A percentile compares a stretch with the other conserved stretches of the same genome.
phyloP scores from a whole-genome alignment of 1,140 invertebrate genomes.

The Anastrepha ludens region DNA sequence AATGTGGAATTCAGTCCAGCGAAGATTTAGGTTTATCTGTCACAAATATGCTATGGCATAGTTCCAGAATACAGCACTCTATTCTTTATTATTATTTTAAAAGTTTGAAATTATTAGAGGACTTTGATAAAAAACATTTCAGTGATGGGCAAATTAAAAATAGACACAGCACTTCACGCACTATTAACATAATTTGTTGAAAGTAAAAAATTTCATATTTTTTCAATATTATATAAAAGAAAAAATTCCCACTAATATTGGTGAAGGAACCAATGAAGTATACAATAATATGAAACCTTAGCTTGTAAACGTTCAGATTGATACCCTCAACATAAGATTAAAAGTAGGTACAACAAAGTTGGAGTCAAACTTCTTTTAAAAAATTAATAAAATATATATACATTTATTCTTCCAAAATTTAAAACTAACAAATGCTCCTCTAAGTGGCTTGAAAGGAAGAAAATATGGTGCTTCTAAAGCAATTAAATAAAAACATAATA shows the following conservation, averaged over 20 bases:
- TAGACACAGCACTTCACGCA: not conserved
- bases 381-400: too few relatives aligned
- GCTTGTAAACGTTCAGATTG: too few relatives aligned
- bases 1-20: not conserved
- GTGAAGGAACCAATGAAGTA: too few relatives aligned
- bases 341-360: too few relatives aligned
- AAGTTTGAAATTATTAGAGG: not conserved
- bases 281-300: too few relatives aligned
- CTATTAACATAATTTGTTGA: too few relatives aligned
- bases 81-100: not conserved
- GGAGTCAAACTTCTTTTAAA: too few relatives aligned
- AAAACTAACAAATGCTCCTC: not conserved
- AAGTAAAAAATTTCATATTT: too few relatives aligned
- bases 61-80: not conserved
- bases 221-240: too few relatives aligned
- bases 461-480: not conserved
- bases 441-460: not conserved
- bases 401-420: too few relatives aligned
- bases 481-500: not conserved
- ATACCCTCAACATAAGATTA: too few relatives aligned
- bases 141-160: not conserved
- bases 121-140: not conserved
- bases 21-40: not conserved
- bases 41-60: slow-evolving; percentile 13
- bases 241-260: too few relatives aligned